phyloP scores from a whole-genome alignment of 2,888 invertebrate genomes.

The Hydrotaea diabolus region DNA sequence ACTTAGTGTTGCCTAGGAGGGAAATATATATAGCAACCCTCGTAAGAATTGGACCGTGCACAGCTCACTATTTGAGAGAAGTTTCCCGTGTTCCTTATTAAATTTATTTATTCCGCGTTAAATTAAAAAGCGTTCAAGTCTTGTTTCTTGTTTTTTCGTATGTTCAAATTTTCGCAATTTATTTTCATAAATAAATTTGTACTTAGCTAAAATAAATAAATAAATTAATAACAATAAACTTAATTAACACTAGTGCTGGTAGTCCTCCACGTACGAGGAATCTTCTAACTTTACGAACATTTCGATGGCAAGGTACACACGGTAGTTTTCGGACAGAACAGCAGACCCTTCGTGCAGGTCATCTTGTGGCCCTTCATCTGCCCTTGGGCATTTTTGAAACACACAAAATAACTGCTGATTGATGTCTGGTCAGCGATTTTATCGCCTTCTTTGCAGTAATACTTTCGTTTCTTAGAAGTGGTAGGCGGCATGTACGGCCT shows the following conservation, averaged over 20 bases:
- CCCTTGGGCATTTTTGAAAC: constrained; percentile 79
- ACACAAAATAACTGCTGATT: constrained; percentile 81
- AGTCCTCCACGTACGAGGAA: constrained; percentile 5
- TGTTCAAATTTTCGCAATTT: not conserved
- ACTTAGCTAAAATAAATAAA: constrained; percentile 34
- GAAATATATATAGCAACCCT: no score
- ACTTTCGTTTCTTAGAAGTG: constrained; percentile 75
- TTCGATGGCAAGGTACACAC: constrained; percentile 80
- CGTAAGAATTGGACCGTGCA: no score
- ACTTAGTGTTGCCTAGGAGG: no score
- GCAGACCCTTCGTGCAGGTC: constrained; percentile 81
- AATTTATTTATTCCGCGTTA: no score
- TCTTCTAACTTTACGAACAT: constrained; percentile 72
- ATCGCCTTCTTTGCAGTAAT: constrained; percentile 81
- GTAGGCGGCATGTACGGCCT: constrained; percentile 44
- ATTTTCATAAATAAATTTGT: constrained; percentile 36
- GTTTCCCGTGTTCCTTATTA: no score
- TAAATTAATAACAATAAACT: constrained; percentile 36
- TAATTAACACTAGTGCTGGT: not conserved
- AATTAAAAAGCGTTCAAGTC: no score
- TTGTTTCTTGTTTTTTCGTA: not conserved
- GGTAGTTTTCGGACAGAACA: constrained; percentile 81
- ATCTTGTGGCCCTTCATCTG: constrained; percentile 81
- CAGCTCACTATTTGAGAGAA: no score
- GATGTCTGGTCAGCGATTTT: constrained; percentile 81